These are phyloP conservation scores for Megalops cyprinoides DNA, from an alignment of 2,797 vertebrate species.

Conservation along the genomic window DNA sequence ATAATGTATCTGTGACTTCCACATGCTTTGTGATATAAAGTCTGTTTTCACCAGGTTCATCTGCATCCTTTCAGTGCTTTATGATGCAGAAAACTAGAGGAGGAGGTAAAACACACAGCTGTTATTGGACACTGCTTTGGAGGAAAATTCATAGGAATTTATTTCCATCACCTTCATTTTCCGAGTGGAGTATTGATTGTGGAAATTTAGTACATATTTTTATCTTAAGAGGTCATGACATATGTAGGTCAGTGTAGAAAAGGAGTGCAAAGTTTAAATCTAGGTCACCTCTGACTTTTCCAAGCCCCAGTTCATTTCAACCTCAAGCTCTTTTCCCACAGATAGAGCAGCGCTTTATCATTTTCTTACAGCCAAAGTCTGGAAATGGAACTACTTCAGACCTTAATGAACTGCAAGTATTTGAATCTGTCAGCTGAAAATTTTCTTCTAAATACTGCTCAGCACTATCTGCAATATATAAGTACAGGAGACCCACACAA, in stretches of 20 bases:
- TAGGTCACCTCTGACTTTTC: not conserved
- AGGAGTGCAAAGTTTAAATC: not conserved
- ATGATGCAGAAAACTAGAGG: not conserved
- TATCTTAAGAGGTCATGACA: not conserved
- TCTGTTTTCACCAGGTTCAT: not conserved
- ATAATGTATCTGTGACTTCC: no score
- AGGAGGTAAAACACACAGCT: not conserved
- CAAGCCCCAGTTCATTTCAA: not conserved
- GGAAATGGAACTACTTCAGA: not conserved
- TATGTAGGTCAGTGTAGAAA: not conserved
- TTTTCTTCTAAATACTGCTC: no score
- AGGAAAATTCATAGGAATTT: not conserved
- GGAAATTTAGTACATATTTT: constrained; percentile 2
- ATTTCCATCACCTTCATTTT: not conserved
- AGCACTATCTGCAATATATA: no score
- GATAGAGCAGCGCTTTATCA: not conserved
- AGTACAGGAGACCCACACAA: no score
- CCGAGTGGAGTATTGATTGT: constrained; percentile 1
- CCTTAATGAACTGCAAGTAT: not conserved
- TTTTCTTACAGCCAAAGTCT: not conserved
- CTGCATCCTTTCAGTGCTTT: not conserved
- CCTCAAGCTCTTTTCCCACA: not conserved
- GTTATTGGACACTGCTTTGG: not conserved
- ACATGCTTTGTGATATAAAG: not conserved
- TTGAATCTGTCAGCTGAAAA: no score